phyloP scores from a whole-genome alignment of 2,113 vertebrate species.

The Neomonachus schauinslandi region DNA sequence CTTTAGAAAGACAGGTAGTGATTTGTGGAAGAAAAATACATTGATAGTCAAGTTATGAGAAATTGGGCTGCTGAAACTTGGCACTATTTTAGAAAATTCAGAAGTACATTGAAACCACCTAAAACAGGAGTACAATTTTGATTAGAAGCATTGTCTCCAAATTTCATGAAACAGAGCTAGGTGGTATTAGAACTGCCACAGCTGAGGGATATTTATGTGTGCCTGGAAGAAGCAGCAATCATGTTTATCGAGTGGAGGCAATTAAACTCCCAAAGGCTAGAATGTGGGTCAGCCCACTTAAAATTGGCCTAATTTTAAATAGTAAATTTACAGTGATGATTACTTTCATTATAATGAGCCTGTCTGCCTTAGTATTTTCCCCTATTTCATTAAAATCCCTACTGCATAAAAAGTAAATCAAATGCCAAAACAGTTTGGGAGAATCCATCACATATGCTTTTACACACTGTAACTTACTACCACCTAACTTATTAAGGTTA shows the following conservation, averaged over 20 bases:
- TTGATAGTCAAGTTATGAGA: not conserved
- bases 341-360: not conserved
- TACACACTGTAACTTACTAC: not conserved
- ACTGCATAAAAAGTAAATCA: not conserved
- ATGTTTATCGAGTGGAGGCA: not conserved
- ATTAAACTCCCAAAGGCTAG: not conserved
- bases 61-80: not conserved
- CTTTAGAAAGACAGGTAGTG: not conserved
- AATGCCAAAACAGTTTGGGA: not conserved
- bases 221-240: not conserved
- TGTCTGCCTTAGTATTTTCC: not conserved
- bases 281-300: not conserved
- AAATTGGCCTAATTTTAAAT: not conserved
- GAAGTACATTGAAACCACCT: slow-evolving; percentile 14
- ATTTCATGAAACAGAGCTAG: not conserved
- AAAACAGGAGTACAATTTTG: not conserved
- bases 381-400: not conserved
- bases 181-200: not conserved
- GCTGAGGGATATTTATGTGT: not conserved
- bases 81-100: not conserved
- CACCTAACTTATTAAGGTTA: not conserved
- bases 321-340: not conserved
- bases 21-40: not conserved
- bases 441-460: not conserved
- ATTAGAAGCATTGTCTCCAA: not conserved